These are phyloP conservation scores for Marronus borbonicus DNA, from an alignment of 2,888 invertebrate genomes.

Conservation along the genomic window DNA sequence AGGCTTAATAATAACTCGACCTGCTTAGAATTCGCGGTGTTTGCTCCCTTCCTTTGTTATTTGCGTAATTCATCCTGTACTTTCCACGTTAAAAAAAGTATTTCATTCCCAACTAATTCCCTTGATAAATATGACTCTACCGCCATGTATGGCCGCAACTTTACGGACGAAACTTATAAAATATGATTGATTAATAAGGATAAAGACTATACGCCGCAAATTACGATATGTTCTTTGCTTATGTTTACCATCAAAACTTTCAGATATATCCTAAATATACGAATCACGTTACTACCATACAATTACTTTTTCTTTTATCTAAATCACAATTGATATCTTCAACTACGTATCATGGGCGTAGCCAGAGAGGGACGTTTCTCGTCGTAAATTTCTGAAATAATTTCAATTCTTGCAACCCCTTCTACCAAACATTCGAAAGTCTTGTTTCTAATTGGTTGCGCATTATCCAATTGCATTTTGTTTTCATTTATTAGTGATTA, in stretches of 20 bases:
- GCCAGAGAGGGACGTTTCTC: too few relatives aligned
- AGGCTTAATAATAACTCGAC: too few relatives aligned
- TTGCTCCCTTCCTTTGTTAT: too few relatives aligned
- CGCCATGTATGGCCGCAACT: neutral
- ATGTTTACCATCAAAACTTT: constrained; percentile 36
- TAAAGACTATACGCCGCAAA: constrained; percentile 40
- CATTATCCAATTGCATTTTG: neutral
- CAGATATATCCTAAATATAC: constrained; percentile 27
- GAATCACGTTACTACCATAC: neutral
- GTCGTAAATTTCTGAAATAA: too few relatives aligned
- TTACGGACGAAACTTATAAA: neutral
- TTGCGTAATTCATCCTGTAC: too few relatives aligned
- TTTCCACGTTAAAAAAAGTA: too few relatives aligned
- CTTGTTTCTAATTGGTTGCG: neutral
- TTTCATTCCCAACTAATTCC: too few relatives aligned
- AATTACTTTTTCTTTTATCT: too few relatives aligned
- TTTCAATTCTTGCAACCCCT: too few relatives aligned
- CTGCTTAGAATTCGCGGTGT: too few relatives aligned
- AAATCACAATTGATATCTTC: neutral
- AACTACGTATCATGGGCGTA: neutral
- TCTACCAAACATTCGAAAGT: too few relatives aligned
- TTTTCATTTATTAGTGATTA: neutral
- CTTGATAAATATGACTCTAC: neutral
- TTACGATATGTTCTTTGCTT: constrained; percentile 37
- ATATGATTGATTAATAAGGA: neutral